phyloP scores from a whole-genome alignment of 2,113 vertebrate genomes.

The Chiloscyllium plagiosum region DNA sequence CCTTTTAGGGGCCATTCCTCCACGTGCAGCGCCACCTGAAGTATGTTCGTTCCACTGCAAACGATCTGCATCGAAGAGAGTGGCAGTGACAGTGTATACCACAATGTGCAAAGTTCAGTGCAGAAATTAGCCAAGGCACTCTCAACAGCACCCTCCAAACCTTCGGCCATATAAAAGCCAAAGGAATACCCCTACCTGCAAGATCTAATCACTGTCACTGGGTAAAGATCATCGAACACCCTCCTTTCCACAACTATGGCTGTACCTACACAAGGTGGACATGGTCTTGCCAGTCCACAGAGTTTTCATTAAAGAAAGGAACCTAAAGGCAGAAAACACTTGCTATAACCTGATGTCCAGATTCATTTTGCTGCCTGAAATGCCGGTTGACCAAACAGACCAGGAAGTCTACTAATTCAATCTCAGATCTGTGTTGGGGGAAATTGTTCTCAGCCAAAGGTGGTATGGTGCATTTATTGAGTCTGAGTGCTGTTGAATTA shows the following conservation, averaged over 20 bases:
- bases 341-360: background rate
- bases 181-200: too few species aligned
- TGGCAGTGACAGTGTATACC: background rate
- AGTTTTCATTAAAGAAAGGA: background rate
- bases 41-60: background rate
- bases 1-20: background rate
- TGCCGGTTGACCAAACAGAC: background rate
- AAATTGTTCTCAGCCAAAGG: background rate
- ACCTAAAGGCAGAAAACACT: background rate
- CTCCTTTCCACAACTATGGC: too few species aligned
- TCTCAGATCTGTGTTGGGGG: background rate
- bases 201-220: too few species aligned
- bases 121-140: too few species aligned
- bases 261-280: too few species aligned
- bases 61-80: background rate
- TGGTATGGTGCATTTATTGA: background rate
- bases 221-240: too few species aligned
- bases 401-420: background rate
- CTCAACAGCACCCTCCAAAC: too few species aligned
- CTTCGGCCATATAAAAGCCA: too few species aligned
- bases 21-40: background rate
- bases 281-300: background rate
- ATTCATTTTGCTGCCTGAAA: background rate
- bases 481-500: background rate
- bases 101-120: too few species aligned